Percentiles rank a stretch among this genome's conserved stretches.
These are phyloP conservation scores for Hyalella azteca DNA, from an alignment of 2,888 invertebrate genomes.

Conservation along the genomic window DNA sequence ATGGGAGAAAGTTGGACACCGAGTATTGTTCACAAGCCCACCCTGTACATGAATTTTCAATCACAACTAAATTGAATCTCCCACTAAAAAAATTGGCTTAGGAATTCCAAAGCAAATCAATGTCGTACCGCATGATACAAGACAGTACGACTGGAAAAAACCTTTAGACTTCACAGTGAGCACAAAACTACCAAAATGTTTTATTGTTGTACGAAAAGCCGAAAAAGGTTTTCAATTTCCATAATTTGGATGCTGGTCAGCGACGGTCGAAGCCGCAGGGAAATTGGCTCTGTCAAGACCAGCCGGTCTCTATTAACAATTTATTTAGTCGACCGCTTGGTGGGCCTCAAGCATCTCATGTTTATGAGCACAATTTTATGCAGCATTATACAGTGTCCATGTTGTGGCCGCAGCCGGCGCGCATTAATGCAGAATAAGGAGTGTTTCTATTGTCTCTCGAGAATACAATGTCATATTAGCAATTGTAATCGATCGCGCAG, in stretches of 20 bases:
- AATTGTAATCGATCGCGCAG: conserved; percentile 23
- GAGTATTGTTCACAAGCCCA: no score
- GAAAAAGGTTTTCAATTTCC: no score
- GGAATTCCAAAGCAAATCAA: no score
- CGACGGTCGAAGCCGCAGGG: background rate
- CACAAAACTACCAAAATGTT: no score
- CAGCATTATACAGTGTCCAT: conserved; percentile 27
- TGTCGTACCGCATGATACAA: no score
- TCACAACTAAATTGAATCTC: no score
- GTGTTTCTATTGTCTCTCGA: conserved; percentile 22
- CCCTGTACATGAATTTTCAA: no score
- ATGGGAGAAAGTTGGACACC: background rate
- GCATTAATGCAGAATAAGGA: conserved; percentile 31
- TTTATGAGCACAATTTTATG: conserved; percentile 18
- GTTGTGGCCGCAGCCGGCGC: conserved; percentile 16
- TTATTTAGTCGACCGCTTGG: conserved; percentile 17
- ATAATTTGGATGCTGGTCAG: no score
- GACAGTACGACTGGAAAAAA: no score
- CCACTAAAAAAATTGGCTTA: no score
- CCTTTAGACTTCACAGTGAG: no score
- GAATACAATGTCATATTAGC: conserved; percentile 34
- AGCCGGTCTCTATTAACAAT: conserved; percentile 11
- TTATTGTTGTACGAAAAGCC: no score
- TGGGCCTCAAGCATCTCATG: background rate
- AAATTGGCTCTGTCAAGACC: conserved; percentile 22